Conservation (phyloP, 2,797 vertebrate species). For the Octomys mimax region DNA sequence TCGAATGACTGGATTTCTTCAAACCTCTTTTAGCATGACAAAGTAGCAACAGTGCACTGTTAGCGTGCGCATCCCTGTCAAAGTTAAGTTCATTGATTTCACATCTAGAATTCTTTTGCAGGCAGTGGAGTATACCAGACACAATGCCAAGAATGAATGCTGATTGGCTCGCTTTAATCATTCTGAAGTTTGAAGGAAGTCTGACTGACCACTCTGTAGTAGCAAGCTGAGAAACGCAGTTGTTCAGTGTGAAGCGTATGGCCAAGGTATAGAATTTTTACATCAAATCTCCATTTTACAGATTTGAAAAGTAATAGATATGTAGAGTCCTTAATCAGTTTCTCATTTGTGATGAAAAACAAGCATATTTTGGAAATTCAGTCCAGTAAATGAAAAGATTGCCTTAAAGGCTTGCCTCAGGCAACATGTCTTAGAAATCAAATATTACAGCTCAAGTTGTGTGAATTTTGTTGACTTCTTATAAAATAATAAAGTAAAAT, state of each 20-base stretch:
- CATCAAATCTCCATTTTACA: background rate
- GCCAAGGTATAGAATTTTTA: background rate
- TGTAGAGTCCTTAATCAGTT: background rate
- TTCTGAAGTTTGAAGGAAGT: conserved; percentile 27
- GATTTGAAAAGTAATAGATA: background rate
- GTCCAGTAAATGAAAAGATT: background rate
- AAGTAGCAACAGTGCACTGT: conserved; percentile 30
- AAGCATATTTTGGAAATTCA: background rate
- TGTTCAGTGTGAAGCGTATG: background rate
- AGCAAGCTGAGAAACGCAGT: background rate
- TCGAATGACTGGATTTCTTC: background rate
- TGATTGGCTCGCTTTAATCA: background rate
- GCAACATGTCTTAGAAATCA: background rate
- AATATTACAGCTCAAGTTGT: background rate
- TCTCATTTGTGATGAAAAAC: background rate
- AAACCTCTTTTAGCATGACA: conserved; percentile 40
- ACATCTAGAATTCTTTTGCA: conserved; percentile 69
- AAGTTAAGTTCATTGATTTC: conserved; percentile 68
- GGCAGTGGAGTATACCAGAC: background rate
- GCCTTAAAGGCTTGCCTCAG: background rate
- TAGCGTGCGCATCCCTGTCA: background rate
- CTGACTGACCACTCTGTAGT: background rate
- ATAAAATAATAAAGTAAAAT: conserved; percentile 15
- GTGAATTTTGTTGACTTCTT: background rate
- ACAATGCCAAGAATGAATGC: background rate